Percentiles rank a stretch among this genome's conserved stretches.
Evolutionary conservation across 2,797 vertebrate species (phyloP).

Genomic region (Poliocrania exsul): DNA sequence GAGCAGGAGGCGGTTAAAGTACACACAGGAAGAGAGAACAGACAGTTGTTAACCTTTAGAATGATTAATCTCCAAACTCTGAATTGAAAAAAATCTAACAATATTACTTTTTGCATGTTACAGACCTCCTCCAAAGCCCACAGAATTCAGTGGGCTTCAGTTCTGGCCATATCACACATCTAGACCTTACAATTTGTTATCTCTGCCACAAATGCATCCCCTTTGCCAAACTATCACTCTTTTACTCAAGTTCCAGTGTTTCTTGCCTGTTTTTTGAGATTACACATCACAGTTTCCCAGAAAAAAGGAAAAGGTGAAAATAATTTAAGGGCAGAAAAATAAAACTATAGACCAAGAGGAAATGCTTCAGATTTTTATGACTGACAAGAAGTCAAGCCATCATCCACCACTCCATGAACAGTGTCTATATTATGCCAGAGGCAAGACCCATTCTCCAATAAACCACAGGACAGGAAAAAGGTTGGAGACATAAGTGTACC

Average conservation of each 20-base stretch:
- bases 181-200: background rate
- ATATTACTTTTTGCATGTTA: background rate
- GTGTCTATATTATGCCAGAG: background rate
- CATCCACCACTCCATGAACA: background rate
- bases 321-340: background rate
- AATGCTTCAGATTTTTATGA: background rate
- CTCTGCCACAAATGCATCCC: background rate
- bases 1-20: background rate
- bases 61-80: background rate
- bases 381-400: background rate
- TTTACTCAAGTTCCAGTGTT: background rate
- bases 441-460: background rate
- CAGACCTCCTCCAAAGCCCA: background rate
- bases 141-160: background rate
- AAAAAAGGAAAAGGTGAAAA: background rate
- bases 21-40: background rate
- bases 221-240: background rate
- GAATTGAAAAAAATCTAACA: background rate
- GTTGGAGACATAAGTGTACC: background rate
- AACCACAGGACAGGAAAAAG: background rate
- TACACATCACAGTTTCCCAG: background rate
- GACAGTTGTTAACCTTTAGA: background rate
- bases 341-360: background rate
- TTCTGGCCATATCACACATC: background rate
- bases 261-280: background rate